Evolutionary conservation across 2,113 vertebrate species (phyloP).

Genomic region (Hydrolagus affinis): DNA sequence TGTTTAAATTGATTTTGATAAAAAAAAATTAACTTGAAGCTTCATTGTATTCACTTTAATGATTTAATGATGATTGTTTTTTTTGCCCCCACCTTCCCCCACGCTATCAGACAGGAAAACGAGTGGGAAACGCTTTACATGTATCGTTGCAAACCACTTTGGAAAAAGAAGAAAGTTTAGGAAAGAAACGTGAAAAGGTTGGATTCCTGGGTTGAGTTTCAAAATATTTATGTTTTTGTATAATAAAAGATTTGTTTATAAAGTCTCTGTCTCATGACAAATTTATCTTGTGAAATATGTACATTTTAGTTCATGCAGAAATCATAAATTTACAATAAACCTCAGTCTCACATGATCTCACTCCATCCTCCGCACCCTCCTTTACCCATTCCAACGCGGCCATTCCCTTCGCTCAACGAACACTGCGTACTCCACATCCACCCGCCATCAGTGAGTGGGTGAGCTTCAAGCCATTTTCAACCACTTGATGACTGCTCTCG

Average conservation of each 20-base stretch:
- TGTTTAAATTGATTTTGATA: too few species aligned
- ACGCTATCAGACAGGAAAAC: conserved; percentile 66
- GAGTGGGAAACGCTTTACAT: conserved; percentile 77
- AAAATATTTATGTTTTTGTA: not conserved
- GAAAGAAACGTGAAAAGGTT: conserved; percentile 72
- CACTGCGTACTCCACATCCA: too few species aligned
- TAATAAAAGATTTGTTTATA: not conserved
- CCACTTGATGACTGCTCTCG: too few species aligned
- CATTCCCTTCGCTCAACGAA: too few species aligned
- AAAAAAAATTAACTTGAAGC: too few species aligned
- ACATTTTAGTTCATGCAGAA: not conserved
- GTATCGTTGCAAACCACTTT: conserved; percentile 67
- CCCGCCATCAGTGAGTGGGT: too few species aligned
- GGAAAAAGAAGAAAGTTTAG: conserved; percentile 75
- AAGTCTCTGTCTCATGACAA: not conserved
- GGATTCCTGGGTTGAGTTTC: conserved; percentile 75
- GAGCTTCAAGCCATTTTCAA: too few species aligned
- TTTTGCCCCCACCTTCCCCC: conserved; percentile 36
- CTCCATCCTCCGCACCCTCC: too few species aligned
- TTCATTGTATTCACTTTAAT: too few species aligned
- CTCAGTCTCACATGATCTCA: too few species aligned
- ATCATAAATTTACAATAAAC: too few species aligned
- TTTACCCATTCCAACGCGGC: too few species aligned
- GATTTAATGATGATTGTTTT: conserved; percentile 22
- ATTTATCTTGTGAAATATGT: not conserved